Conservation (phyloP, 2,888 invertebrate genomes). For the Hybos culiciformis region DNA sequence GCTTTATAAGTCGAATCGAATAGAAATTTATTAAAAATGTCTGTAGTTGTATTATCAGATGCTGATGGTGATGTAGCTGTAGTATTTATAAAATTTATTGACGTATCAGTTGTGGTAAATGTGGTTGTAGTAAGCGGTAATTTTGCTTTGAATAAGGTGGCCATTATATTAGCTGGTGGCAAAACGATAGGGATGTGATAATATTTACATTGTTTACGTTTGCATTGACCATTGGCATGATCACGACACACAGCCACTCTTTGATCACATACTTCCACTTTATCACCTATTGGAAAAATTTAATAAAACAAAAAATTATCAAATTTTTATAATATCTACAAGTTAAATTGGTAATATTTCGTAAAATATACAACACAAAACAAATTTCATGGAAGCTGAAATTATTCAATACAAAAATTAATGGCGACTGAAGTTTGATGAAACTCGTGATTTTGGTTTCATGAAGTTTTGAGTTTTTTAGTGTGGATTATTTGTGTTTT, state of each 20-base stretch:
- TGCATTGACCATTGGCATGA: slow-evolving; percentile 86
- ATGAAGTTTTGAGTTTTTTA: too few relatives aligned
- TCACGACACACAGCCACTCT: slow-evolving; percentile 93
- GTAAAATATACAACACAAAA: too few relatives aligned
- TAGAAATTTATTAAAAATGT: too few relatives aligned
- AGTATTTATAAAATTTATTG: not conserved
- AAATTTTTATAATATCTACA: not conserved
- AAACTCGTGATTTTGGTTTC: too few relatives aligned
- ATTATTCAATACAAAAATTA: too few relatives aligned
- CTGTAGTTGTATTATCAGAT: slow-evolving; percentile 12
- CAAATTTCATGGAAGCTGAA: too few relatives aligned
- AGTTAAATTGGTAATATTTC: too few relatives aligned
- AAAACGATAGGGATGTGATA: slow-evolving; percentile 89
- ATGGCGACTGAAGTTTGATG: too few relatives aligned
- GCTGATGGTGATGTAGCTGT: slow-evolving; percentile 20
- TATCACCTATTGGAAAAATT: slow-evolving; percentile 57
- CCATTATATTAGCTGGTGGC: slow-evolving; percentile 69
- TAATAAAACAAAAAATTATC: slow-evolving; percentile 3
- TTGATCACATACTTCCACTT: slow-evolving; percentile 89
- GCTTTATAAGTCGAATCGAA: too few relatives aligned
- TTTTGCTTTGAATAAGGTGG: slow-evolving; percentile 40
- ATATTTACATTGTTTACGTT: slow-evolving; percentile 90
- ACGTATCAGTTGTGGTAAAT: slow-evolving; percentile 13
- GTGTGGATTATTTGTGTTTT: too few relatives aligned
- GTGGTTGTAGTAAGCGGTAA: slow-evolving; percentile 5